Base-by-base conservation (phyloP, 2,797 vertebrate species). In the Lithobates sylvaticus region DNA sequence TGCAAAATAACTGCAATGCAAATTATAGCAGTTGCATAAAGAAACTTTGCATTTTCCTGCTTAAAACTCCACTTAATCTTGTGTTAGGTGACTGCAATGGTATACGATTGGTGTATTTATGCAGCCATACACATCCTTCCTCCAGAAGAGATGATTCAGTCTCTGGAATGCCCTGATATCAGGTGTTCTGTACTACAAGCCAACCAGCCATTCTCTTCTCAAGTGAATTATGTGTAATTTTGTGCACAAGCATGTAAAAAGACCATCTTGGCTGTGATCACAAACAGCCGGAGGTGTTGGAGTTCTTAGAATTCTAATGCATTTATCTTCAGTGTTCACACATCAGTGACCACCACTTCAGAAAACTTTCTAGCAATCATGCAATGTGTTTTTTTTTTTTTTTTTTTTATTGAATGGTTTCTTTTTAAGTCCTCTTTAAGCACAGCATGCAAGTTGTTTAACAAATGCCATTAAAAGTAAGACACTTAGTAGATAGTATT, bases 281-380 rank as follows among this genome's bases (percentile, higher is more conserved):
- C 16, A 69, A 79, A 79, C 77, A 29, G 77, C 77, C 65, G 9
- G 26, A 79, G 65, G 77, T 68, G 32, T 47, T 69, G 10, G 39
- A 69, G 64, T 42, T 79, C 16, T 79, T 23, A 68, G 77, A 42
- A 79, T 79, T 65, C 39, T 69, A 79, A 79, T 79, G 42, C 65
- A 69, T 69, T 79, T 79, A 68, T 79, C 77, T 79, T 23, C 32
- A 50, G 65, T 32, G 42, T 79, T 79, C 77, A 79, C 77, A 50
- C 77, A 50, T 79, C 65, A 47, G 27, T 69, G 65, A 50, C 42
- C 65, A 47, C 77, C 32, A 68, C 29, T n/a, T 10, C 39, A 26
- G 18, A 21, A 42, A 79, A 79, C 65, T 7, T 47, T 69, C 65
- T 5, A 44, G 65, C 18, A 69, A 79, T 78, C 77, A 78, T 50